Base-by-base conservation (phyloP, 2,888 invertebrate species). In the Hylaea fasciaria region DNA sequence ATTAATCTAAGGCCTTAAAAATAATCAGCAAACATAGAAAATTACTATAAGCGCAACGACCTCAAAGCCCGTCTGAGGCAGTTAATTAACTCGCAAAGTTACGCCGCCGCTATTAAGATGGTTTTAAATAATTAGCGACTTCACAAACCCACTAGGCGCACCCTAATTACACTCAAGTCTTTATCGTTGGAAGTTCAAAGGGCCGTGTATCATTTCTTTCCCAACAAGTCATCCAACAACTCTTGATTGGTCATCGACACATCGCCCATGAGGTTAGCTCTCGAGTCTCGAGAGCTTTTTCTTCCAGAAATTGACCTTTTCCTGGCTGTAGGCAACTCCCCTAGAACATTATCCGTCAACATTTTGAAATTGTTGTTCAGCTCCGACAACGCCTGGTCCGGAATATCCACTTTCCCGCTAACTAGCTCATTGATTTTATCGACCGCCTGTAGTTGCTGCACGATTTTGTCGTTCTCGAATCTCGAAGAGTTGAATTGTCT, bases 391-490 rank as follows among this genome's bases (percentile, higher is more conserved):
- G 89, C 74, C 28, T 82, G 78, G 28, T 81, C 74, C 0, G 89
- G 85, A 49, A 91, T 83, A 28, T 86, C 87, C 0, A 78, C 80
- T 17, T 78, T 78, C 0, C 73, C 71, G 47, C 81, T 89, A 0
- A 94, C 86, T 60, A 88, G 85, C 9, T 91, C 85, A 63, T 93
- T 93, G 11, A 93, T 82, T 71, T 89, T 89, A 69, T 93, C 93
- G 0, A 93, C 93, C 43, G 88, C 89, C 73, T 92, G 84, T 45
- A 94, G 74, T 47, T 92, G 90, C 54, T 93, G 83, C 0, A 93
- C 82, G 7, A 94, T 65, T 57, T 89, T 89, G 46, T 93, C 91
- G 13, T 91, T 92, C 29, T 93, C 93, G 14, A 84, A 80, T 71
- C 84, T 86, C 0, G 91, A 86, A 13, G 78, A 79, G 64, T 86